Evolutionary conservation across 1,140 invertebrate genomes (phyloP), one percentile per base, ranked within the genome.

Genomic region (Hestina assimilis): DNA sequence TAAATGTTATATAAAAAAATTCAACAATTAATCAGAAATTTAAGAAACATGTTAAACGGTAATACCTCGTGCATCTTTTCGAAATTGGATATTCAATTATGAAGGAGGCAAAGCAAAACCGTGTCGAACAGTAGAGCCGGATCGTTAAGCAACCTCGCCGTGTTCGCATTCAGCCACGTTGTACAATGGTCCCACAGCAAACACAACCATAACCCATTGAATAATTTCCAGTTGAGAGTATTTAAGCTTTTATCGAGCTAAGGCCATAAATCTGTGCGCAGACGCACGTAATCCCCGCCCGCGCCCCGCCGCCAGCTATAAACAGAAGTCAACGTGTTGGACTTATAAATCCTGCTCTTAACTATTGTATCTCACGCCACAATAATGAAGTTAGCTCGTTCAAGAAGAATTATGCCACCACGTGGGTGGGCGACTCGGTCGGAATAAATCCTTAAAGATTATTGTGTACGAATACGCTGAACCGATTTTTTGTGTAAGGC

Each of bases 351-450:
- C 83, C 82, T 83, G 80, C 72, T 84, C 84, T 86, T 88, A 86
- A 86, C 83, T 85, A 88, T 86, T 88, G 85, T 88, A 88, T 85
- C 83, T 83, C 80, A 79, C 70, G 77, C 80, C 83, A 88, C 85
- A 88, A 88, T 88, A 88, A 88, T 88, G 85, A 88, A 88, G 83
- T 88, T 86, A 79, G 85, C 82, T 88, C 83, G 78, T 86, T 84
- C 75, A 72, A 72, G 81, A 79, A 84, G 84, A 87, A 83, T 76
- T 88, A 88, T 80, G 70, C 67, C 47, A 71, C 82, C 77, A 82
- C 77, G 83, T 88, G 84, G 84, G 84, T 86, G 84, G 84, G 66
- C 84, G 67, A 74, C 62, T 69, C 69, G 72, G 67, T 71, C 51
- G 63, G 66, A 73, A 70, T 77, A 79, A 85, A 79, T 80, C 81